A percentile compares a stretch with the other conserved stretches of the same genome.
Conservation (phyloP, 2,888 invertebrate genomes). For the Tetragonula carbonaria region DNA sequence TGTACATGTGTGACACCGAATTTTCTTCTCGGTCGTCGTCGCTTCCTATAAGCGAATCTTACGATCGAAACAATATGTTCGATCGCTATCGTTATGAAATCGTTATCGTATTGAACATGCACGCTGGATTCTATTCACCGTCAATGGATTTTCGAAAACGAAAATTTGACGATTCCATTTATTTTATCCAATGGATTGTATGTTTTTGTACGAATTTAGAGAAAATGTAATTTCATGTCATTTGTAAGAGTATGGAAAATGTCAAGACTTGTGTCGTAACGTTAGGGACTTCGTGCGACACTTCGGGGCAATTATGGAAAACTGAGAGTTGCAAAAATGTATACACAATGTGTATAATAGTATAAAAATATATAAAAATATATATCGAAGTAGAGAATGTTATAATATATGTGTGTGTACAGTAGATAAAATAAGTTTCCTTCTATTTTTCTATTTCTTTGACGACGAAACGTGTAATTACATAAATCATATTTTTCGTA, state of each 20-base stretch:
- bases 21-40: not conserved
- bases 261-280: no score
- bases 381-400: no score
- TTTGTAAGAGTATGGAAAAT: not conserved
- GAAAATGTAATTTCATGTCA: not conserved
- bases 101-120: not conserved
- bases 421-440: no score
- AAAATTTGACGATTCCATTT: not conserved
- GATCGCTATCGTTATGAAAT: not conserved
- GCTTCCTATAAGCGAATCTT: no score
- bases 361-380: no score
- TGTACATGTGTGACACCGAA: not conserved
- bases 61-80: not conserved
- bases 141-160: no score
- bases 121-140: not conserved
- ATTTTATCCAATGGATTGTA: not conserved
- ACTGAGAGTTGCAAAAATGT: no score
- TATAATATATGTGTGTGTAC: no score
- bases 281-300: no score
- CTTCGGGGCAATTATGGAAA: no score
- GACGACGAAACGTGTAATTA: not conserved
- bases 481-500: not conserved
- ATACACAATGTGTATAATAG: no score
- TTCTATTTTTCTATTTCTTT: no score
- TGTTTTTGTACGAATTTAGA: not conserved